Evolutionary conservation across 2,888 invertebrate genomes (phyloP).

Genomic region (Tenthredo livida): DNA sequence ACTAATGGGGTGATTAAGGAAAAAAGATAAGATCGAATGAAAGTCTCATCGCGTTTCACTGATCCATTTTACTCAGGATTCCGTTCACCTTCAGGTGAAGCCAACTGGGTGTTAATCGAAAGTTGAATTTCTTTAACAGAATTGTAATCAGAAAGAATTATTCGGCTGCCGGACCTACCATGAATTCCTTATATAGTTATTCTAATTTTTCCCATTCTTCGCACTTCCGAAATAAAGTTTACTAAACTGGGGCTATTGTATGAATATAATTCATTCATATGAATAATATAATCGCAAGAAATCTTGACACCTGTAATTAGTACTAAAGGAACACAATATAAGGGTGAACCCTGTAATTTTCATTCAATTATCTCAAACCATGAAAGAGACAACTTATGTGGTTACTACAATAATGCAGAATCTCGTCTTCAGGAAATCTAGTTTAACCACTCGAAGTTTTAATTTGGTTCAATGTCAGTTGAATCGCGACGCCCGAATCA

Average conservation of each 20-base stretch:
- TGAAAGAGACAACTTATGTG: background rate
- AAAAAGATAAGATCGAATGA: background rate
- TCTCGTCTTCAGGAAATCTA: background rate
- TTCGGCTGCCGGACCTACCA: background rate
- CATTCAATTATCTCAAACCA: background rate
- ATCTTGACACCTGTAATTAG: background rate
- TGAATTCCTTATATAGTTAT: background rate
- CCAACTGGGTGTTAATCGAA: background rate
- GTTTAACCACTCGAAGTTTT: background rate
- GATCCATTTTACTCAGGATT: background rate
- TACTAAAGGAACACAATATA: background rate
- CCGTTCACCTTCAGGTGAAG: background rate
- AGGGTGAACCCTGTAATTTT: background rate
- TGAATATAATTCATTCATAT: background rate
- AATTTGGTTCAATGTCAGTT: conserved; percentile 5
- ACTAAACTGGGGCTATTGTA: background rate
- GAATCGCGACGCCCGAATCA: background rate
- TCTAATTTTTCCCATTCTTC: background rate
- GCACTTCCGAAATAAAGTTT: background rate
- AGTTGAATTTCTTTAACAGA: background rate
- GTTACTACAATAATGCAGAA: background rate
- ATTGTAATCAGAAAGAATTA: background rate
- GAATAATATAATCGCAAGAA: background rate
- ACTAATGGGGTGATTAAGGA: background rate
- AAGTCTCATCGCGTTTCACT: background rate